Conservation (phyloP, 2,888 invertebrate genomes). For the Folsomia manolachei region DNA sequence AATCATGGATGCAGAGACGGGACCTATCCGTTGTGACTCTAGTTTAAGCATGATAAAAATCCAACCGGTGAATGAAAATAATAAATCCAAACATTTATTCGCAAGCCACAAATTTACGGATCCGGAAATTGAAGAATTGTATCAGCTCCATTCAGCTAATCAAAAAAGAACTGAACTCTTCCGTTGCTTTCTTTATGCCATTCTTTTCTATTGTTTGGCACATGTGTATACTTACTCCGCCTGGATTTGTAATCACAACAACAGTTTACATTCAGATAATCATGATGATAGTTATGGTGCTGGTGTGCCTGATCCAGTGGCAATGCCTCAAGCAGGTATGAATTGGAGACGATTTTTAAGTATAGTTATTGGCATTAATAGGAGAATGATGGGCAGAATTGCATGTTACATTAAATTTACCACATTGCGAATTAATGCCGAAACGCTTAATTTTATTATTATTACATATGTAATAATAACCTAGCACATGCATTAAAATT, state of each 20-base stretch:
- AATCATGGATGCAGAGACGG: conserved; percentile 43
- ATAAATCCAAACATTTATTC: conserved; percentile 40
- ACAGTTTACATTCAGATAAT: background rate
- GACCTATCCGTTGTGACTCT: conserved; percentile 49
- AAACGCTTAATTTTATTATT: too few relatives aligned
- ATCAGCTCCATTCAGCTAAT: conserved; percentile 49
- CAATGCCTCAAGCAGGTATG: conserved; percentile 14
- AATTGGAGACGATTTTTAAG: too few relatives aligned
- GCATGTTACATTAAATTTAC: too few relatives aligned
- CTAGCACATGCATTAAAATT: background rate
- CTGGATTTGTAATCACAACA: conserved; percentile 25
- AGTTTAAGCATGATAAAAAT: conserved; percentile 49
- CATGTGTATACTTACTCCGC: conserved; percentile 32
- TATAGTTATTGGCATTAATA: background rate
- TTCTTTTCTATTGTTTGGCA: conserved; percentile 47
- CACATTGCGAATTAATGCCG: too few relatives aligned
- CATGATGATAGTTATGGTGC: background rate
- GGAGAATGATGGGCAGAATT: too few relatives aligned
- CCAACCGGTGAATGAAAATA: conserved; percentile 41
- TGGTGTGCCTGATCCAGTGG: conserved; percentile 6
- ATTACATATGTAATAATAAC: background rate
- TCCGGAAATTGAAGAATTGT: conserved; percentile 50
- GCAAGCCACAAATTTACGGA: conserved; percentile 48
- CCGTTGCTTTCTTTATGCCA: conserved; percentile 49
- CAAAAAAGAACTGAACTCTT: conserved; percentile 49